Conservation (phyloP, 2,888 invertebrate species). For the Platycheirus albimanus region DNA sequence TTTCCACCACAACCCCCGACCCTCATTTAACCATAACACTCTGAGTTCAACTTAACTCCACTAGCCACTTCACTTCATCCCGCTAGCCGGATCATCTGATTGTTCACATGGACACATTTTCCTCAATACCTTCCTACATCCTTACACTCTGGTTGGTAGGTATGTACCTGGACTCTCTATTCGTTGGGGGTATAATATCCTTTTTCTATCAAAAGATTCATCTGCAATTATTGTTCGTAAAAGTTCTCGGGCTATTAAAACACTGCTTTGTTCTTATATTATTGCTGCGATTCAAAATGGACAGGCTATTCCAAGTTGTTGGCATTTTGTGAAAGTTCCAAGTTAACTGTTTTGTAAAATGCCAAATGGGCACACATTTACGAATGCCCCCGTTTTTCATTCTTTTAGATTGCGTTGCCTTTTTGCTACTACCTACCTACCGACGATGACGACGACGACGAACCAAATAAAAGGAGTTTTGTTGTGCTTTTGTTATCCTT, state of each 20-base stretch:
- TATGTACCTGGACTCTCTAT: conserved; percentile 24
- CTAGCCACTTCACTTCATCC: conserved; percentile 36
- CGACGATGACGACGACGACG: no score
- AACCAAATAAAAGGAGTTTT: no score
- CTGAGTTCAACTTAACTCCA: conserved; percentile 19
- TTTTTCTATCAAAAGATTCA: conserved; percentile 63
- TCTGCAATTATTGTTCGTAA: conserved; percentile 70
- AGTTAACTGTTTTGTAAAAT: conserved; percentile 55
- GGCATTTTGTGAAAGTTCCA: conserved; percentile 44
- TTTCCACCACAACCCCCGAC: not conserved
- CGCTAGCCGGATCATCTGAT: conserved; percentile 53
- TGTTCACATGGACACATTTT: conserved; percentile 62
- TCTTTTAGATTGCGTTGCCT: not conserved
- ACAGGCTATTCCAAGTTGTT: conserved; percentile 11
- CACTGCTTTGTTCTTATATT: conserved; percentile 42
- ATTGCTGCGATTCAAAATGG: conserved; percentile 39
- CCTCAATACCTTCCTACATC: conserved; percentile 12
- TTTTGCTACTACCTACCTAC: not conserved
- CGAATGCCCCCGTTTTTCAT: not conserved
- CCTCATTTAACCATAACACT: not conserved
- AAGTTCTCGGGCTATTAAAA: conserved; percentile 65
- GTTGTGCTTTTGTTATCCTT: not conserved
- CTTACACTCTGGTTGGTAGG: no score
- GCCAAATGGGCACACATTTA: conserved; percentile 48
- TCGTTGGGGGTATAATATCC: conserved; percentile 32